Percentiles rank a stretch among this genome's conserved stretches.
Evolutionary conservation across 2,888 invertebrate species (phyloP).

Genomic region (Cataglyphis rosenhaueri): DNA sequence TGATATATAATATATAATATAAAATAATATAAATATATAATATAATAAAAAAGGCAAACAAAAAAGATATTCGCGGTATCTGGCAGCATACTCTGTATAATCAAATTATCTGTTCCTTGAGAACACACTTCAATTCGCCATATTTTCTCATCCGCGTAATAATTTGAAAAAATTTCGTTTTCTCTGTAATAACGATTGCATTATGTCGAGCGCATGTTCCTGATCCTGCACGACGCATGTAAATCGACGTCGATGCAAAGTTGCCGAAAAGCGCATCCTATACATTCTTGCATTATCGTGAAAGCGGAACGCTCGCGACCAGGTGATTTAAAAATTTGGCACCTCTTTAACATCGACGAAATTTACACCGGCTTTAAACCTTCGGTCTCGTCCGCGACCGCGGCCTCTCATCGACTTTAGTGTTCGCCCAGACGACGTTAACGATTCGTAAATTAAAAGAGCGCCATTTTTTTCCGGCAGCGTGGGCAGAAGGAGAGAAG

Average conservation of each 20-base stretch:
- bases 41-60: background rate
- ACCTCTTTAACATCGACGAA: conserved; percentile 77
- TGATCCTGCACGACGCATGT: background rate
- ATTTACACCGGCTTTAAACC: conserved; percentile 78
- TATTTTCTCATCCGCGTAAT: background rate
- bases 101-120: background rate
- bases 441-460: conserved; percentile 82
- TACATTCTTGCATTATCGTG: conserved; percentile 54
- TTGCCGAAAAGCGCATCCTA: conserved; percentile 32
- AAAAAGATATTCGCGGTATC: background rate
- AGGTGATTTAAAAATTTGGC: conserved; percentile 79
- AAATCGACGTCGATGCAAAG: conserved; percentile 43
- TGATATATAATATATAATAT: too few species aligned
- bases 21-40: too few species aligned
- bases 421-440: conserved; percentile 74
- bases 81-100: background rate
- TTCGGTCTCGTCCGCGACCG: conserved; percentile 36
- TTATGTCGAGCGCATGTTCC: background rate
- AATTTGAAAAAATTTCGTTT: conserved; percentile 36
- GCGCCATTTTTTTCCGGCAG: conserved; percentile 73
- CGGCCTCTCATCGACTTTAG: conserved; percentile 65
- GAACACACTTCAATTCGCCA: background rate
- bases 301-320: conserved; percentile 67
- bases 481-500: conserved; percentile 72
- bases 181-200: conserved; percentile 13